Conservation (phyloP, 1,140 invertebrate species). For the Cyclargus thomasi region DNA sequence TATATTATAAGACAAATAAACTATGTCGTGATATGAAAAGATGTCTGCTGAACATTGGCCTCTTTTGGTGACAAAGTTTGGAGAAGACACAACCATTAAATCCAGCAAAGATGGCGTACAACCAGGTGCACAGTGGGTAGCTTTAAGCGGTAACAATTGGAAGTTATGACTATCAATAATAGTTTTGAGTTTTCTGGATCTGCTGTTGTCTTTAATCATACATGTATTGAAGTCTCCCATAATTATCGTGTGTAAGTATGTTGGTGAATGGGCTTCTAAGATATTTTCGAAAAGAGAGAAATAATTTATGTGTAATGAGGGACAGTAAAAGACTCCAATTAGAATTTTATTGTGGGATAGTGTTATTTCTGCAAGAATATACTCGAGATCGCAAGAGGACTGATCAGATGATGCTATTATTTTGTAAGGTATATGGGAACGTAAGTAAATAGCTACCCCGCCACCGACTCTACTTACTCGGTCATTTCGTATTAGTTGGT, state of each 20-base stretch:
- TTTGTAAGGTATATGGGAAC: too few species aligned
- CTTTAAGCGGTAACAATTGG: too few species aligned
- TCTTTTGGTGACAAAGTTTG: not conserved
- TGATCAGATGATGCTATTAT: too few species aligned
- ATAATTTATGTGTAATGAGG: slow-evolving; percentile 17
- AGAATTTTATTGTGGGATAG: slow-evolving; percentile 13
- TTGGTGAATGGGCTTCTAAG: not conserved
- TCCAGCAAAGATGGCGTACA: not conserved
- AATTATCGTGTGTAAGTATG: not conserved
- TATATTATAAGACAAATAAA: not conserved
- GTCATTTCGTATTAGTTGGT: too few species aligned
- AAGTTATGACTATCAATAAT: too few species aligned
- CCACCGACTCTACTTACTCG: too few species aligned
- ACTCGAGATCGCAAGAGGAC: not conserved
- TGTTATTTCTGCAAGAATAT: slow-evolving; percentile 17
- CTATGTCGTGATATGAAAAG: not conserved
- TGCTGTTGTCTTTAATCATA: not conserved
- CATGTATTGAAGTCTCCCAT: not conserved
- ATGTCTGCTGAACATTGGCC: not conserved
- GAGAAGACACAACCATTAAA: not conserved
- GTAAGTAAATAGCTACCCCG: too few species aligned
- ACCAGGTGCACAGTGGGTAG: too few species aligned
- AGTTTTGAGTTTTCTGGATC: too few species aligned
- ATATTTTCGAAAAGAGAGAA: slow-evolving; percentile 15
- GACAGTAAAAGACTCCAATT: slow-evolving; percentile 17